Conservation (phyloP, 2,113 vertebrate genomes). For the Spheniscus mendiculus region DNA sequence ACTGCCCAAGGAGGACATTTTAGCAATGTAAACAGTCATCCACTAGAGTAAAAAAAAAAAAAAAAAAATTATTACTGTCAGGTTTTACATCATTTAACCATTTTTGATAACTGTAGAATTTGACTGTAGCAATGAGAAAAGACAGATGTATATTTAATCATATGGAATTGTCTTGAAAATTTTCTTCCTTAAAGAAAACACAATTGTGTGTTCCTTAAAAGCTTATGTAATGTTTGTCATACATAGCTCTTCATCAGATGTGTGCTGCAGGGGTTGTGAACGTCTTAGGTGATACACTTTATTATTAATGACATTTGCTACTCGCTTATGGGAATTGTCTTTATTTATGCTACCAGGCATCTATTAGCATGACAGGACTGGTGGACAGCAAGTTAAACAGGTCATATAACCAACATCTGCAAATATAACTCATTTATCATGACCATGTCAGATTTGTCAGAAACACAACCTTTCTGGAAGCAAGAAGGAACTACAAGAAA, state of each 20-base stretch:
- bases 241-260: neutral
- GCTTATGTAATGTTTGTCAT: neutral
- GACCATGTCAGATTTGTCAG: constrained; percentile 60
- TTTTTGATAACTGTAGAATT: neutral
- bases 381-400: constrained; percentile 37
- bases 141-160: neutral
- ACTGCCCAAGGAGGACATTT: neutral
- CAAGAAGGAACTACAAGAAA: constrained; percentile 50
- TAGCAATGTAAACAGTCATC: neutral
- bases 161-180: neutral
- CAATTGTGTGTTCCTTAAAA: neutral
- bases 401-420: constrained; percentile 62
- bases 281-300: neutral
- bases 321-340: constrained; percentile 11
- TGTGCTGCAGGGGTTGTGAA: neutral
- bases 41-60: neutral
- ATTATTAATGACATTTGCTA: neutral
- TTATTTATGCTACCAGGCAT: constrained; percentile 44
- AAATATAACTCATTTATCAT: constrained; percentile 73
- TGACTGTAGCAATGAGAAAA: neutral
- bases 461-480: constrained; percentile 32
- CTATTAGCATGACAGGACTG: constrained; percentile 45
- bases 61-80: neutral
- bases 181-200: neutral
- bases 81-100: neutral